Evolutionary conservation across 1,140 invertebrate genomes (phyloP).

Genomic region (Camponotus vicinus): DNA sequence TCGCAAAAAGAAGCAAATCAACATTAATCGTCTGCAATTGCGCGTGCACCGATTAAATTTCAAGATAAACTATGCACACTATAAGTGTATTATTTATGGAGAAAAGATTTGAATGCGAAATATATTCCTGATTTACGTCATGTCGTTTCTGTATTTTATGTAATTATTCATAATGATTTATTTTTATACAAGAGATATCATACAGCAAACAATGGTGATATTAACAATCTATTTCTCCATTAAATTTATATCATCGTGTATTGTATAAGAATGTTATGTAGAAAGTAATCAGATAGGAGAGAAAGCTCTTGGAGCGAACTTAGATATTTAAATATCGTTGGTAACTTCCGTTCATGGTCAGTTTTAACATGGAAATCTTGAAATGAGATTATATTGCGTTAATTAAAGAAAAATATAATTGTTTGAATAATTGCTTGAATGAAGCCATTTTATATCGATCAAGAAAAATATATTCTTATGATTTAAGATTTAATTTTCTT

Average conservation of each 20-base stretch:
- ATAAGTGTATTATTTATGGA: not conserved
- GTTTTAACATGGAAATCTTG: too few species aligned
- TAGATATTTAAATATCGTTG: constrained; percentile 7
- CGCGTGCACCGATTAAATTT: not conserved
- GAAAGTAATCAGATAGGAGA: not conserved
- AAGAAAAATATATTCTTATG: too few species aligned
- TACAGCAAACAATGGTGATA: not conserved
- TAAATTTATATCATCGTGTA: not conserved
- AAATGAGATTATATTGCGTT: too few species aligned
- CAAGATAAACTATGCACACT: not conserved
- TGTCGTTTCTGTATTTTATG: not conserved
- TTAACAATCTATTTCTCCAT: not conserved
- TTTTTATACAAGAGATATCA: not conserved
- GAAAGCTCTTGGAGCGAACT: not conserved
- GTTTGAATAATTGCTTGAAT: too few species aligned
- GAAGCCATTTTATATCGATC: too few species aligned
- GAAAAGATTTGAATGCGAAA: not conserved
- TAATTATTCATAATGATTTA: constrained; percentile 7
- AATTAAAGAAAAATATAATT: too few species aligned
- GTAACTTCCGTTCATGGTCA: not conserved
- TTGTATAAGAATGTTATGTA: not conserved
- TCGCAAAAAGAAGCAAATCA: not conserved
- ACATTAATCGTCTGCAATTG: constrained; percentile 10
- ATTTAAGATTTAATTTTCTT: too few species aligned
- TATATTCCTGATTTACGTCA: not conserved